Percentiles rank a stretch among this genome's conserved stretches.
phyloP scores from a whole-genome alignment of 2,113 vertebrate genomes.

The Chloebia gouldiae region DNA sequence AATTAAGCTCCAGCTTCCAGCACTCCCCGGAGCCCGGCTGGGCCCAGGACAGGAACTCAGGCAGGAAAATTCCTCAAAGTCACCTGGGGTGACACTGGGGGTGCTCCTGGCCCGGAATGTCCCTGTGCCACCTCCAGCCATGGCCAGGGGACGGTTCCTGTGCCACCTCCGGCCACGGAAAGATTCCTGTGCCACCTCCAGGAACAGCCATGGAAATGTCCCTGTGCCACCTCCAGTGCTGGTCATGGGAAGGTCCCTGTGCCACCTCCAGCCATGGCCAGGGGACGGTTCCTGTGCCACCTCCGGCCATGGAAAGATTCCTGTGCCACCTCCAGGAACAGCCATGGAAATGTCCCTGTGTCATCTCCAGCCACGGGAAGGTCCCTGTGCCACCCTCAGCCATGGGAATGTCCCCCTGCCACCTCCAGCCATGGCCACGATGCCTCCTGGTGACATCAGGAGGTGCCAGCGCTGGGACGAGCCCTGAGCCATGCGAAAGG shows the following conservation, averaged over 20 bases:
- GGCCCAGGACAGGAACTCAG: background rate
- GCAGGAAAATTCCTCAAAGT: background rate
- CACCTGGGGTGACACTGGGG: background rate
- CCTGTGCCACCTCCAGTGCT: too few species aligned
- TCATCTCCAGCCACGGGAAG: too few species aligned
- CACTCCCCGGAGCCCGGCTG: background rate
- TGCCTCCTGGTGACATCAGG: background rate
- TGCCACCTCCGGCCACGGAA: background rate
- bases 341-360: background rate
- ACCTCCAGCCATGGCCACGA: fast-evolving
- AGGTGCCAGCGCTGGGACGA: background rate
- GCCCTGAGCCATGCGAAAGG: background rate
- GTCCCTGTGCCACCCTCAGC: fast-evolving
- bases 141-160: too few species aligned
- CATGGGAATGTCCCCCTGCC: background rate
- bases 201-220: background rate
- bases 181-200: background rate
- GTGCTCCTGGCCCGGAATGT: background rate
- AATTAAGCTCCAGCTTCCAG: slow-evolving; percentile 28
- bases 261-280: background rate
- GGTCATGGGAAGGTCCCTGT: too few species aligned
- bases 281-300: background rate
- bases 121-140: fast-evolving
- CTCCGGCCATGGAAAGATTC: background rate
- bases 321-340: background rate